A percentile compares a stretch with the other conserved stretches of the same genome.
phyloP scores from a whole-genome alignment of 2,888 invertebrate species.

The Drosophila mimetica region DNA sequence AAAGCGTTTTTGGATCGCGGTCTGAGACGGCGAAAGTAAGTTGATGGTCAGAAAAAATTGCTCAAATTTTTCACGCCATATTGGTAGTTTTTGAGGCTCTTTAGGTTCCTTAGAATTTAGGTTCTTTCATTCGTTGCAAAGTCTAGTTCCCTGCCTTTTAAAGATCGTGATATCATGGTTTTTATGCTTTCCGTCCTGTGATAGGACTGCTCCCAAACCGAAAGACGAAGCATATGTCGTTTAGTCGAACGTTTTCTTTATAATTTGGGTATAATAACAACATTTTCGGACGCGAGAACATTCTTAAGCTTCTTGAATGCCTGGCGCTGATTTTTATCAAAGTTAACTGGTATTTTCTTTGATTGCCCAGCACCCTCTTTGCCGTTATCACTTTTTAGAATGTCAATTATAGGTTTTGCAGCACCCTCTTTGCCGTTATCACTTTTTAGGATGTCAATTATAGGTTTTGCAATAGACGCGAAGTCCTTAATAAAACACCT shows the following conservation, averaged over 20 bases:
- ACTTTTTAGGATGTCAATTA: constrained; percentile 2
- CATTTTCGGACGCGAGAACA: constrained; percentile 1
- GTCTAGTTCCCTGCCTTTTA: too few relatives aligned
- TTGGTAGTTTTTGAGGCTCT: not conserved
- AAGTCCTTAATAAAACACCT: too few relatives aligned
- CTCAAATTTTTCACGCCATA: not conserved
- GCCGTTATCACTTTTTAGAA: constrained; percentile 5
- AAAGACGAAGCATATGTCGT: too few relatives aligned
- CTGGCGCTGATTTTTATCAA: not conserved
- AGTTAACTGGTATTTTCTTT: constrained; percentile 5
- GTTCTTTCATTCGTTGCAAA: too few relatives aligned
- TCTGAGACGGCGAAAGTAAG: too few relatives aligned
- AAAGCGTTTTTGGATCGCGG: too few relatives aligned
- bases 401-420: constrained; percentile 5
- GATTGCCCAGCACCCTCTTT: constrained; percentile 2
- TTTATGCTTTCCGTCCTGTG: not conserved
- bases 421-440: constrained; percentile 4
- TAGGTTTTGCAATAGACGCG: not conserved
- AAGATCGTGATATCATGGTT: not conserved
- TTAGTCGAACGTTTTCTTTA: too few relatives aligned
- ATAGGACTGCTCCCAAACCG: too few relatives aligned
- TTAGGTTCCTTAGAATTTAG: not conserved
- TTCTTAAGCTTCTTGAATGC: not conserved
- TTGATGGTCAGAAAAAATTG: not conserved
- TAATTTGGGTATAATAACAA: not conserved